Percentiles rank a stretch among this genome's conserved stretches.
These are phyloP conservation scores for Rotaria magnacalcarata DNA, from an alignment of 2,888 invertebrate genomes.

Conservation along the genomic window DNA sequence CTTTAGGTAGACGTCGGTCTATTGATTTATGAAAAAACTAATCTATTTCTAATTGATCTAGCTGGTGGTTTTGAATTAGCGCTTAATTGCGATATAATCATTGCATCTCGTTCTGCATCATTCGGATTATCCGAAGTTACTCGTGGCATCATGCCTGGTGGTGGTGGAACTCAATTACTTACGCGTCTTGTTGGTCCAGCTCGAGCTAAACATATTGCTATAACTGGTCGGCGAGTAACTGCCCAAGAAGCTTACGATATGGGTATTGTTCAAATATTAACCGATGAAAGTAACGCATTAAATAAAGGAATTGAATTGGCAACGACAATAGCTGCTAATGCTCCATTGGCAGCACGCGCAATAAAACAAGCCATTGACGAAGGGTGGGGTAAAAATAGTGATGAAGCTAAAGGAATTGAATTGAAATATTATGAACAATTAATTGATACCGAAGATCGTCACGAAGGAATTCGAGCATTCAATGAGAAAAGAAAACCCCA, in stretches of 20 bases:
- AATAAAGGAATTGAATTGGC: not conserved
- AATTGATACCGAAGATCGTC: slow-evolving; percentile 12
- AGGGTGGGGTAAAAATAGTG: not conserved
- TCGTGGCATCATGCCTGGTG: not conserved
- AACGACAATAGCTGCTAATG: not conserved
- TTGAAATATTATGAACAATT: not conserved
- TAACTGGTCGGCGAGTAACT: not conserved
- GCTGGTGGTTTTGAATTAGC: slow-evolving; percentile 19
- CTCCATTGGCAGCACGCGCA: not conserved
- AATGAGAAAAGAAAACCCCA: not conserved
- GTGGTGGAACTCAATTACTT: slow-evolving; percentile 15
- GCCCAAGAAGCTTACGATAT: not conserved
- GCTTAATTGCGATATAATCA: not conserved
- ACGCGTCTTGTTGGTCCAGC: not conserved
- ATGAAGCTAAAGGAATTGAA: slow-evolving; percentile 14
- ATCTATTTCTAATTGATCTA: not conserved
- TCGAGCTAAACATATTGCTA: not conserved
- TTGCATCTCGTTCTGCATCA: not conserved
- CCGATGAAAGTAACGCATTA: not conserved
- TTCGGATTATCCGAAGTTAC: not conserved
- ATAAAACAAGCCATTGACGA: slow-evolving; percentile 15
- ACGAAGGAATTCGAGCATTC: slow-evolving; percentile 6
- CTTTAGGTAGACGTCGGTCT: not conserved
- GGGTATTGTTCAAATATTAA: not conserved
- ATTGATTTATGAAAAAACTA: not conserved